phyloP scores from a whole-genome alignment of 2,113 vertebrate species.

The Mobula hypostoma region DNA sequence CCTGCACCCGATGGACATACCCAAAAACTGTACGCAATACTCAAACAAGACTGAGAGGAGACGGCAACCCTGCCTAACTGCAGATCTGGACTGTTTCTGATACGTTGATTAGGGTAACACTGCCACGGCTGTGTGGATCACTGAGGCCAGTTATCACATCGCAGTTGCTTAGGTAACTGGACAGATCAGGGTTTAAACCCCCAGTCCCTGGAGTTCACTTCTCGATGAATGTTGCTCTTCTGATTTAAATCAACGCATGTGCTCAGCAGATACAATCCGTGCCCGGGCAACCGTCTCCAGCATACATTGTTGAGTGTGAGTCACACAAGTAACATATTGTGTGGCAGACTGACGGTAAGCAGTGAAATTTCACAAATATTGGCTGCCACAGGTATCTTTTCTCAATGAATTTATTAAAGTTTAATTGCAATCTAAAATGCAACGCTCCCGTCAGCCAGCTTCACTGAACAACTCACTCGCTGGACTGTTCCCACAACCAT shows the following conservation, averaged over 20 bases:
- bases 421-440: not conserved
- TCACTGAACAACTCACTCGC: no score
- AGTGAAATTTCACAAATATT: not conserved
- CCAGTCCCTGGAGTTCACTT: not conserved
- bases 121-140: not conserved
- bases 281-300: not conserved
- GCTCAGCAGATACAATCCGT: not conserved
- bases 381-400: not conserved
- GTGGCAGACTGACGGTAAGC: not conserved
- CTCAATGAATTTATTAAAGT: not conserved
- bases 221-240: not conserved
- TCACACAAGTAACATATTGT: constrained; percentile 18
- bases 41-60: no score
- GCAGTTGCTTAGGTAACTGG: not conserved
- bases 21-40: no score
- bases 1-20: no score
- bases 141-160: not conserved
- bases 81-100: no score
- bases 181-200: not conserved
- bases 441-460: no score
- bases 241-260: not conserved
- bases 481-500: no score
- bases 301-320: not conserved
- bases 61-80: no score
- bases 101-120: no score